phyloP scores from a whole-genome alignment of 2,888 invertebrate genomes.

The Drosophila testacea region DNA sequence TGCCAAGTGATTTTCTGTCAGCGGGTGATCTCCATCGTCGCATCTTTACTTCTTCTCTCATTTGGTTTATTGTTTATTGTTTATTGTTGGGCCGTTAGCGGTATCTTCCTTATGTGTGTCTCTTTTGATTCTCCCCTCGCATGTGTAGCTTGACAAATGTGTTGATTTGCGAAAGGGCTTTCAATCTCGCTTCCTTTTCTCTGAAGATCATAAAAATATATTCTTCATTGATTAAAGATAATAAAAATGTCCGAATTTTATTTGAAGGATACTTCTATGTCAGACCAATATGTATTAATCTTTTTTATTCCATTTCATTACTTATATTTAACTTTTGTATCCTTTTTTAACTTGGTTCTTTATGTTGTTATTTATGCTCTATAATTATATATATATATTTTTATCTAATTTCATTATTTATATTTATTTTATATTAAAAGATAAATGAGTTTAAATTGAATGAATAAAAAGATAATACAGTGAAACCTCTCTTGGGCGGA shows the following conservation, averaged over 20 bases:
- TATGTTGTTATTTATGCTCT: too few species aligned
- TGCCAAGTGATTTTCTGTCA: constrained; percentile 77
- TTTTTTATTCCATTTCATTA: neutral
- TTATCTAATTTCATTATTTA: too few species aligned
- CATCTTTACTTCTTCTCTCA: constrained; percentile 7
- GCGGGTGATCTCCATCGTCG: constrained; percentile 67
- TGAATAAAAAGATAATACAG: too few species aligned
- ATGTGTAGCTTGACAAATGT: constrained; percentile 69
- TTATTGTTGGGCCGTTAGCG: constrained; percentile 1
- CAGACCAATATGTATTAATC: neutral
- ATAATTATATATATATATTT: too few species aligned
- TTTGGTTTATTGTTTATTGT: constrained; percentile 6
- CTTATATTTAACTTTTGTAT: too few species aligned
- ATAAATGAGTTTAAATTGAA: too few species aligned
- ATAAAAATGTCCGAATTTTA: neutral
- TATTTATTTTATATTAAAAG: too few species aligned
- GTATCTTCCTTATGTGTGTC: constrained; percentile 5
- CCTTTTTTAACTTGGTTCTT: too few species aligned
- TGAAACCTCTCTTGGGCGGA: too few species aligned
- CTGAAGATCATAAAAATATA: neutral
- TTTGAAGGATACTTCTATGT: neutral
- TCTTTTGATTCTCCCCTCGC: constrained; percentile 13
- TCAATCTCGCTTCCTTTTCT: neutral
- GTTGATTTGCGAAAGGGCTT: constrained; percentile 62
- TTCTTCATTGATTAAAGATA: neutral